These are phyloP conservation scores for Acrobasis repandana DNA, from an alignment of 2,888 invertebrate species.

Conservation along the genomic window DNA sequence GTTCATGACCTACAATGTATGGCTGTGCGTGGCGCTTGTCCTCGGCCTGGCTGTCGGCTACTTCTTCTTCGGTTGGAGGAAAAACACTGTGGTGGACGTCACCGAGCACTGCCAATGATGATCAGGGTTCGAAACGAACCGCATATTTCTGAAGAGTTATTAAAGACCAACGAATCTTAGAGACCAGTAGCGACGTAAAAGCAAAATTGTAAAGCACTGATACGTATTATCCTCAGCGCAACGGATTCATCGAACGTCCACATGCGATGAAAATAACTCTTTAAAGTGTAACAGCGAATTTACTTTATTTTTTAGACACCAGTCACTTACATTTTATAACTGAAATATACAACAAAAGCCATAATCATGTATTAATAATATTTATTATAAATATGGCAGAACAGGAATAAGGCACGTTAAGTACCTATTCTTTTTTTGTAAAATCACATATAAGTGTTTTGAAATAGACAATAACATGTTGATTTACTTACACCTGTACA, in stretches of 20 bases:
- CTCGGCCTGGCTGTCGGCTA: slow-evolving; percentile 95
- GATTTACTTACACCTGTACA: not conserved
- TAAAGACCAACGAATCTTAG: not conserved
- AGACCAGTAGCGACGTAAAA: too few species aligned
- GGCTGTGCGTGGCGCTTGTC: slow-evolving; percentile 94
- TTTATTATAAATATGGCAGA: too few species aligned
- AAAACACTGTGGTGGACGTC: slow-evolving; percentile 93
- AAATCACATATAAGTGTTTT: too few species aligned
- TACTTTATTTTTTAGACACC: not conserved
- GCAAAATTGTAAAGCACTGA: too few species aligned
- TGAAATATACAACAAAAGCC: too few species aligned
- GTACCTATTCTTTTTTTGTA: too few species aligned
- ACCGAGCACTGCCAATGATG: slow-evolving; percentile 96
- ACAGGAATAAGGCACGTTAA: too few species aligned
- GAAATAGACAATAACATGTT: too few species aligned
- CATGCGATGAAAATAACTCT: not conserved
- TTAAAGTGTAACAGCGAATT: not conserved
- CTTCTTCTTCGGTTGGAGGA: slow-evolving; percentile 97
- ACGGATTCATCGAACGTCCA: too few species aligned
- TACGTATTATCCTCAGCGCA: too few species aligned
- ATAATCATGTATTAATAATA: too few species aligned
- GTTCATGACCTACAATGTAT: slow-evolving; percentile 98
- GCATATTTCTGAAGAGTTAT: not conserved
- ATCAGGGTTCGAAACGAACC: not conserved
- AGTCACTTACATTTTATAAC: not conserved